Conservation (phyloP, 2,888 invertebrate species). For the Papilio gigon region DNA sequence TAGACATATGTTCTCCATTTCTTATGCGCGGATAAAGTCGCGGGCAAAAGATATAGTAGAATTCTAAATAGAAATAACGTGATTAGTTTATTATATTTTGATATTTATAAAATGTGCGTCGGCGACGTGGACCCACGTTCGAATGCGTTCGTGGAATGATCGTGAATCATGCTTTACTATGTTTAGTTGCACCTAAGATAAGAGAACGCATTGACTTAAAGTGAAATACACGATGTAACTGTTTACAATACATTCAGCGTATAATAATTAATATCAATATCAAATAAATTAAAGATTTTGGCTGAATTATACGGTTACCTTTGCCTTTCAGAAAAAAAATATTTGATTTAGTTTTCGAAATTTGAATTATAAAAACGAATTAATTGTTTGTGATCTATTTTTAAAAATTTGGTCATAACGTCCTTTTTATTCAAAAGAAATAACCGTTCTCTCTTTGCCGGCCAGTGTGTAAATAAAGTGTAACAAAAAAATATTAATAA, state of each 20-base stretch:
- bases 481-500: neutral
- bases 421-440: too few species aligned
- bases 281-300: neutral
- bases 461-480: too few species aligned
- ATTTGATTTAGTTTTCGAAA: too few species aligned
- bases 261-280: neutral
- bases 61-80: slow-evolving; percentile 1
- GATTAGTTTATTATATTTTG: slow-evolving; percentile 14
- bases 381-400: too few species aligned
- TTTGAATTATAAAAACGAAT: too few species aligned
- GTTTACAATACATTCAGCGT: neutral
- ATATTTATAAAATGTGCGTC: slow-evolving; percentile 33
- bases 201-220: neutral
- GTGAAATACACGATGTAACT: slow-evolving; percentile 20
- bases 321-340: slow-evolving; percentile 8
- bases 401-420: too few species aligned
- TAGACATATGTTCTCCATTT: too few species aligned
- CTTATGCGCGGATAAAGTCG: too few species aligned
- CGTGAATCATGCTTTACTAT: slow-evolving; percentile 32
- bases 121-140: slow-evolving; percentile 35
- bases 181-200: slow-evolving; percentile 31
- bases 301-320: neutral
- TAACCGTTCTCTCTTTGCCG: too few species aligned
- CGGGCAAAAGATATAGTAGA: neutral
- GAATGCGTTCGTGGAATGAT: slow-evolving; percentile 30